phyloP scores from a whole-genome alignment of 2,888 invertebrate genomes.

The Rambutsinella grinnellia region DNA sequence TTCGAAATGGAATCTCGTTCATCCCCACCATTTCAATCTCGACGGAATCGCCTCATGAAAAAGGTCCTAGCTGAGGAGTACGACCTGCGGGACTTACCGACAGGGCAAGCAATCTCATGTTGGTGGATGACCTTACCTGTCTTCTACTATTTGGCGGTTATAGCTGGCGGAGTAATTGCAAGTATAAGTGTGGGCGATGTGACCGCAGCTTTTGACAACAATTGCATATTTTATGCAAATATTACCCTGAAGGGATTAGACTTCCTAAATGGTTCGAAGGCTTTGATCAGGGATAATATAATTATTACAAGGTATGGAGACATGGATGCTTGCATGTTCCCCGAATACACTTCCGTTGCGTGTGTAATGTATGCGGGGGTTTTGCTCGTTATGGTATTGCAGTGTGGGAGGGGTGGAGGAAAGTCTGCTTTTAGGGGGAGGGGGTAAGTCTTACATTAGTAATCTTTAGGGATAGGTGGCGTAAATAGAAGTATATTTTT shows the following conservation, averaged over 20 bases:
- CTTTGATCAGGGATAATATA: conserved; percentile 17
- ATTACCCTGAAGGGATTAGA: conserved; percentile 27
- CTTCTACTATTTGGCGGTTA: conserved; percentile 29
- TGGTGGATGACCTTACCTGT: conserved; percentile 45
- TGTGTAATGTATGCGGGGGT: conserved; percentile 44
- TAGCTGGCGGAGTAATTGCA: conserved; percentile 36
- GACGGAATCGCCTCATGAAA: conserved; percentile 19
- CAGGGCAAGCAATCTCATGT: conserved; percentile 27
- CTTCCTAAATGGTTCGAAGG: conserved; percentile 9
- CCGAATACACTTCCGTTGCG: conserved; percentile 41
- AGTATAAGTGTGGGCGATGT: conserved; percentile 38
- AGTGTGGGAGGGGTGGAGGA: conserved; percentile 48
- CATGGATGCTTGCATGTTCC: conserved; percentile 23
- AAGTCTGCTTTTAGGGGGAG: conserved; percentile 33
- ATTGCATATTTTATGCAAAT: conserved; percentile 42
- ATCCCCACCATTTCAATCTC: conserved; percentile 2
- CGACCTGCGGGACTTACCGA: conserved; percentile 27
- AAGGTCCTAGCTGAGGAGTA: conserved; percentile 23
- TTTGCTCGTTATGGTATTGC: conserved; percentile 40
- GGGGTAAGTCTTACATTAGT: conserved; percentile 1
- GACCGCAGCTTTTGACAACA: conserved; percentile 26
- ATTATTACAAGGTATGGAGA: conserved; percentile 14
- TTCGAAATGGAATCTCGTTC: conserved; percentile 38
- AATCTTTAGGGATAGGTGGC: neutral
- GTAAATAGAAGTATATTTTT: too few relatives aligned